phyloP scores from a whole-genome alignment of 2,797 vertebrate species.

The Todus mexicanus region DNA sequence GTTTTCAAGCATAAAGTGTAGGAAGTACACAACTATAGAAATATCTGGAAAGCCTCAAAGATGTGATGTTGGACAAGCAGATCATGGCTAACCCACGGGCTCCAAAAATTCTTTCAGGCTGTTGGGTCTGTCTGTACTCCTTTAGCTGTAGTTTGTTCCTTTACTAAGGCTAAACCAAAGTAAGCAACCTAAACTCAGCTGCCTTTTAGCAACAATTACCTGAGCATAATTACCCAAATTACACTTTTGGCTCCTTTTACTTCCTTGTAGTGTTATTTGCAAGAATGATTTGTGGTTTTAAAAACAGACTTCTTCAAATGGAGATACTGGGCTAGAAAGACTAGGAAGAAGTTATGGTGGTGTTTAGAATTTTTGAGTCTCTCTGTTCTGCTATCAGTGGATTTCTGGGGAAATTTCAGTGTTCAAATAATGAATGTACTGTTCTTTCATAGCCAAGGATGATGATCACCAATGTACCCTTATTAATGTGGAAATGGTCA shows the following conservation, averaged over 20 bases:
- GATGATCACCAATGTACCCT: not conserved
- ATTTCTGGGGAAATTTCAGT: not conserved
- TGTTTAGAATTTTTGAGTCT: not conserved
- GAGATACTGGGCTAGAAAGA: not conserved
- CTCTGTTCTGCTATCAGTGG: not conserved
- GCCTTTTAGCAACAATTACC: not conserved
- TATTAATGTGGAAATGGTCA: not conserved
- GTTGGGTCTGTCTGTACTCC: not conserved
- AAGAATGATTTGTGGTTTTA: not conserved
- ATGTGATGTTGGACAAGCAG: not conserved
- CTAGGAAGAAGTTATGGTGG: not conserved
- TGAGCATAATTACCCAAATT: not conserved
- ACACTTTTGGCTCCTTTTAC: not conserved
- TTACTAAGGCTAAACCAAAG: not conserved
- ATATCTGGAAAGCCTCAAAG: not conserved
- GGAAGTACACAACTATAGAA: not conserved
- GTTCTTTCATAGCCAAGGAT: not conserved
- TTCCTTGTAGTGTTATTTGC: not conserved
- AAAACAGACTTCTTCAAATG: not conserved
- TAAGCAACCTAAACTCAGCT: not conserved
- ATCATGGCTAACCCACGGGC: not conserved
- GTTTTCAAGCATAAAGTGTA: not conserved
- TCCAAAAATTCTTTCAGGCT: not conserved
- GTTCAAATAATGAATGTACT: not conserved
- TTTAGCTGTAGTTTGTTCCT: not conserved